Evolutionary conservation across 2,113 vertebrate species (phyloP), one percentile per base, ranked within the genome.

Genomic region (Leucosticte australis): DNA sequence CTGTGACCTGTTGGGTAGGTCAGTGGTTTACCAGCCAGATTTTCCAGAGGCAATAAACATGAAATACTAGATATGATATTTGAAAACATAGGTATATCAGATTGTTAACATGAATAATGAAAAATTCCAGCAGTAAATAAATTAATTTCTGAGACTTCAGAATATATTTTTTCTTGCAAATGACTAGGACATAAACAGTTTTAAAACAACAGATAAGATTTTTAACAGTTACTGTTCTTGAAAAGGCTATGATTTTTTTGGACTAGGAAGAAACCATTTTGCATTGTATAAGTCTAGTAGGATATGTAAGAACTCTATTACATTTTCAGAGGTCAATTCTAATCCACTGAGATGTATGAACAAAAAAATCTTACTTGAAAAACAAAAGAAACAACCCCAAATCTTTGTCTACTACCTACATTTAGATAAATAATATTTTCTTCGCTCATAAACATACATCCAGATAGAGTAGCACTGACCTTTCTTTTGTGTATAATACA

Each of bases 401-500:
- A 86, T 86, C 33, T 62, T 33, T 41, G 3, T 74, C 39, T 70
- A 7, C 13, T 69, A 22, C 7, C 20, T 46, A 44, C 24, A 59
- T 74, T 63, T 8, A 60, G 10, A 27, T 75, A 63, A 87, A 52
- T 28, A 79, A 42, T 42, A 33, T 4, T 6, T 63, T 82, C 83
- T 74, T 68, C 30, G 22, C 19, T 87, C 20, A 21, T 23, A 18
- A 83, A 33, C 11, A 87, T 28, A 89, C n/a, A 42, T 59, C 8
- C 7, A 33, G 16, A 4, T 56, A 30, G 21, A 62, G 15, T 57
- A 83, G 79, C 17, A 53, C 31, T 0, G 0, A 3, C 42, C 31
- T 35, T 35, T 78, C 41, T 46, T 22, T 49, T 31, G 19, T 26
- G 8, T 15, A 30, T 74, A 37, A 23, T 60, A 20, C 68, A 57